Evolutionary conservation across 2,797 vertebrate genomes (phyloP).

Genomic region (Craterocephalus amniculus): DNA sequence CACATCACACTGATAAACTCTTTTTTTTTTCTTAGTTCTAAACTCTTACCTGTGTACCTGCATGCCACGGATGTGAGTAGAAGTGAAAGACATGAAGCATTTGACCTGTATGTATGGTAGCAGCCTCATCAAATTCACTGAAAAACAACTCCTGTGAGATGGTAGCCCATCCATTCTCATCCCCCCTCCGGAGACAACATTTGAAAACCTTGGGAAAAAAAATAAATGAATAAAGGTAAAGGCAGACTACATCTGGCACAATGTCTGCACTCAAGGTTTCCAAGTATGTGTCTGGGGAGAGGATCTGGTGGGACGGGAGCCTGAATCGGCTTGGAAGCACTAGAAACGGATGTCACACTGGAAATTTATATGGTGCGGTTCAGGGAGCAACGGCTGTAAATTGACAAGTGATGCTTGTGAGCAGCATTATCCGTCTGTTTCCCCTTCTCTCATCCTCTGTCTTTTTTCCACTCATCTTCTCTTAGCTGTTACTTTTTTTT

Average conservation of each 20-base stretch:
- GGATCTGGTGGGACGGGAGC: constrained; percentile 73
- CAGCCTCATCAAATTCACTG: constrained; percentile 72
- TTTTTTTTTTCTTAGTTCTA: constrained; percentile 59
- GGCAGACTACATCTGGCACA: constrained; percentile 75
- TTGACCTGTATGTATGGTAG: constrained; percentile 57
- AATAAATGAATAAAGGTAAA: constrained; percentile 73
- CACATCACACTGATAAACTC: constrained; percentile 17
- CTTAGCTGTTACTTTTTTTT: constrained; percentile 70
- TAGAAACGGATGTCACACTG: constrained; percentile 81
- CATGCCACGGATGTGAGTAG: constrained; percentile 31
- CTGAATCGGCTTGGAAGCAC: constrained; percentile 78
- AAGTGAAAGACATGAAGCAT: constrained; percentile 41
- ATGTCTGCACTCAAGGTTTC: constrained; percentile 74
- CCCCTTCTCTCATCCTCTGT: constrained; percentile 76
- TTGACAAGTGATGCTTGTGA: constrained; percentile 80
- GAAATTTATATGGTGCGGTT: constrained; percentile 81
- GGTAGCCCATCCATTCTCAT: constrained; percentile 65
- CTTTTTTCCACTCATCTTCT: constrained; percentile 68
- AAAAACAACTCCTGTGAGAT: constrained; percentile 64
- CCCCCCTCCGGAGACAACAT: constrained; percentile 57
- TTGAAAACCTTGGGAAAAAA: constrained; percentile 58
- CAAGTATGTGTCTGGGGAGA: constrained; percentile 78
- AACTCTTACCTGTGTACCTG: constrained; percentile 34
- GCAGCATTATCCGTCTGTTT: constrained; percentile 77
- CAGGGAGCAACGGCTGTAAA: constrained; percentile 80